Evolutionary conservation across 2,113 vertebrate species (phyloP), one percentile per base, ranked within the genome.

Genomic region (Myxocyprinus asiaticus): DNA sequence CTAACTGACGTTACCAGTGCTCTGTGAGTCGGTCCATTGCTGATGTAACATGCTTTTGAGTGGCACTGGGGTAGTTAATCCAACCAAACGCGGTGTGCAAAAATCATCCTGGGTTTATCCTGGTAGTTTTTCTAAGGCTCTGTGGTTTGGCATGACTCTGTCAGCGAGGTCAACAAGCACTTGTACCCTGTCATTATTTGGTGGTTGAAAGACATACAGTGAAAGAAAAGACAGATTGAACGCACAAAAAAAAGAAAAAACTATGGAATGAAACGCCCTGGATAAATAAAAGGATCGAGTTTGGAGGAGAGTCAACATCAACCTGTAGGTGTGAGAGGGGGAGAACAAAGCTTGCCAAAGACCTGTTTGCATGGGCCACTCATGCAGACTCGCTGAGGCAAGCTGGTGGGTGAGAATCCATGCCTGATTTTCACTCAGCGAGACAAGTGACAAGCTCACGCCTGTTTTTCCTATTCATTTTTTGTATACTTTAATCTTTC

Each of bases 121-220:
- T 9, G 62, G 59, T 82, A n/a, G 11, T 82, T 86, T 77, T 77
- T 79, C 80, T 69, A 79, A 65, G 14, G 12, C 45, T 83, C 79
- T 83, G 74, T 76, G 75, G 79, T 81, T 83, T 81, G 68, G 80
- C 70, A 62, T 63, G 61, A 81, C 47, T 81, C 79, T 56, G 83
- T 81, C 72, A 65, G 44, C 12, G 63, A 81, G 83, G 85, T 86
- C 85, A 85, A 85, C 73, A 78, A 69, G 83, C 85, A 81, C 85
- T 83, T 85, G 83, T 72, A 85, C 67, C 78, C 68, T 79, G 63
- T 86, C 81, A 83, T 86, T 85, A 82, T 67, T 58, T 56, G 6
- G 72, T 64, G 66, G 76, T 68, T 78, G 81, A 83, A 81, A 85
- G 79, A 80, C 72, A 63, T 17, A 76, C 51, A 77, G 73, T 80